Evolutionary conservation across 2,113 vertebrate genomes (phyloP).

Genomic region (Oxyruncus cristatus): DNA sequence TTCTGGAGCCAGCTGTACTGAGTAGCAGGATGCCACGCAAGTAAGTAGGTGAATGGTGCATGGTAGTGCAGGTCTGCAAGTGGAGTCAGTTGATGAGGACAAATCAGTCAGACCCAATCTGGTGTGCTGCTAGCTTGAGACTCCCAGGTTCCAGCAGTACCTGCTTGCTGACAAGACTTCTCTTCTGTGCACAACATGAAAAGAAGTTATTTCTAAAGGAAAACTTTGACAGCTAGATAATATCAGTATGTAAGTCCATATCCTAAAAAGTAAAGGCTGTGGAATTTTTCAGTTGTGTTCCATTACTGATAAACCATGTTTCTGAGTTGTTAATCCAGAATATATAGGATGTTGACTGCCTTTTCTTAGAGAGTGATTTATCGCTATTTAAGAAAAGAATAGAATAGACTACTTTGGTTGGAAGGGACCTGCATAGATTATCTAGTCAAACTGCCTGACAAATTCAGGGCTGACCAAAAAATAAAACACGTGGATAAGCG

Average conservation of each 20-base stretch:
- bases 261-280: not conserved
- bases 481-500: not conserved
- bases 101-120: not conserved
- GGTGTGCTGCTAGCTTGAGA: not conserved
- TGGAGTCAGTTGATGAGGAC: not conserved
- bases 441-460: not conserved
- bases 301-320: not conserved
- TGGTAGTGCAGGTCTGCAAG: not conserved
- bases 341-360: not conserved
- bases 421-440: rapidly evolving
- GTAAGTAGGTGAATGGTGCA: not conserved
- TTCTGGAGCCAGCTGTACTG: not conserved
- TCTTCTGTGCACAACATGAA: not conserved
- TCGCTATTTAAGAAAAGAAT: not conserved
- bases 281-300: not conserved
- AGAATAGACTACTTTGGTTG: not conserved
- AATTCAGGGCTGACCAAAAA: not conserved
- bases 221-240: not conserved
- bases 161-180: not conserved
- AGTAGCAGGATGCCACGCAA: not conserved
- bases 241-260: not conserved
- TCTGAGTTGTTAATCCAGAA: not conserved
- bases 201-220: not conserved
- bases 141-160: not conserved
- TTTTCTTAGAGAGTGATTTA: not conserved